Base-by-base conservation (phyloP, 2,797 vertebrate genomes). In the Falco novaeseelandiae region DNA sequence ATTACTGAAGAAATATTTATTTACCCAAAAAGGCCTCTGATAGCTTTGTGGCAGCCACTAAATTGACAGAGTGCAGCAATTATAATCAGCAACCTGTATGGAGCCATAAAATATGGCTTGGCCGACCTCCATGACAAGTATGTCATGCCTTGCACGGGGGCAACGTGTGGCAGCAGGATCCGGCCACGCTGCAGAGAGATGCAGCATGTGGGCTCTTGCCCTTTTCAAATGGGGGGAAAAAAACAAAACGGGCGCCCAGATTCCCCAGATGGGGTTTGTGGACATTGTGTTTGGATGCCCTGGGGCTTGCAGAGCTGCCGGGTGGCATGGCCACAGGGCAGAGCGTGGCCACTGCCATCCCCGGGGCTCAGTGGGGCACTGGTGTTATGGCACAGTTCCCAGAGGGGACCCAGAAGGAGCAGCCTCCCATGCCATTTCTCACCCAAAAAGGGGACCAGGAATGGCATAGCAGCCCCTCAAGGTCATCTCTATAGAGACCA, bases 11-110 rank as follows among this genome's bases (percentile, higher is more conserved):
- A 91, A 91, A 82, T 72, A 91, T 95, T 96, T 95, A 97, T 96
- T 96, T 95, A 96, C 82, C 85, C 70, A 83, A 90, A 92, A 95
- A 95, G 46, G 89, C 76, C 74, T 94, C 89, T 81, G 95, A 96
- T 96, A 96, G 95, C 67, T 96, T 94, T 95, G 90, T 84, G 82
- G 81, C 6, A 0, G 36, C 95, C 51, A 80, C 93, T 96, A 93
- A 96, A 96, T 69, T 84, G 94, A 95, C 83, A 86, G 90, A 97
- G 91, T 61, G 42, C 25, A 58, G 92, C 95, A 96, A 95, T 94
- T 96, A 96, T 51, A 82, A 89, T 30, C 87, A 86, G 84, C 88
- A 72, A 32, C 76, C 61, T 66, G 72, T 20, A 65, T 2, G 71
- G 80, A 57, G 84, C 46, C 4, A 5, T 72, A 59, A 96, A 78